Percentiles rank a stretch among this genome's conserved stretches.
phyloP scores from a whole-genome alignment of 2,888 invertebrate species.

The Lithosia quadra region DNA sequence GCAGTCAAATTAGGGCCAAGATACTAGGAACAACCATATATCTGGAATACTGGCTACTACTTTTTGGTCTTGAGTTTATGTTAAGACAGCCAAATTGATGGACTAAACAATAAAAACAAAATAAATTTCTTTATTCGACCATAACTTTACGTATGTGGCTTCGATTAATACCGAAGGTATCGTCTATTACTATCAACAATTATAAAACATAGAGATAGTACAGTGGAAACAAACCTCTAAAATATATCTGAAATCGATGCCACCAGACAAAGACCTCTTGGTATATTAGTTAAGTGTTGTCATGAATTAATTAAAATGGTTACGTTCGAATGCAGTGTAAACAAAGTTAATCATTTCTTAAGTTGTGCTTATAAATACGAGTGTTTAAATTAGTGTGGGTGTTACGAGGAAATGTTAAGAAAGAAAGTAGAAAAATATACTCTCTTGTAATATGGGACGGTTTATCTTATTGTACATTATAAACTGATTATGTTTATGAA shows the following conservation, averaged over 20 bases:
- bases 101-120: no score
- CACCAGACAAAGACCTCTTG: not conserved
- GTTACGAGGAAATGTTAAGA: not conserved
- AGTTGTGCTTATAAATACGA: conserved; percentile 27
- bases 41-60: no score
- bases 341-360: conserved; percentile 26
- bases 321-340: conserved; percentile 37
- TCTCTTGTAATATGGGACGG: no score
- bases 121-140: no score
- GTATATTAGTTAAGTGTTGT: not conserved
- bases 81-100: no score
- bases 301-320: conserved; percentile 23
- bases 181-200: not conserved
- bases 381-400: conserved; percentile 29
- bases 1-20: no score
- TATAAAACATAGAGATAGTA: not conserved
- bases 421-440: not conserved
- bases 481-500: no score
- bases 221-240: not conserved
- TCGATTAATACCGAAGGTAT: no score
- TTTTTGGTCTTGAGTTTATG: no score
- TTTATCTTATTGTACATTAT: no score
- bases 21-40: no score
- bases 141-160: no score
- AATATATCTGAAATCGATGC: not conserved